phyloP scores from a whole-genome alignment of 2,113 vertebrate genomes.

The Talpa occidentalis region DNA sequence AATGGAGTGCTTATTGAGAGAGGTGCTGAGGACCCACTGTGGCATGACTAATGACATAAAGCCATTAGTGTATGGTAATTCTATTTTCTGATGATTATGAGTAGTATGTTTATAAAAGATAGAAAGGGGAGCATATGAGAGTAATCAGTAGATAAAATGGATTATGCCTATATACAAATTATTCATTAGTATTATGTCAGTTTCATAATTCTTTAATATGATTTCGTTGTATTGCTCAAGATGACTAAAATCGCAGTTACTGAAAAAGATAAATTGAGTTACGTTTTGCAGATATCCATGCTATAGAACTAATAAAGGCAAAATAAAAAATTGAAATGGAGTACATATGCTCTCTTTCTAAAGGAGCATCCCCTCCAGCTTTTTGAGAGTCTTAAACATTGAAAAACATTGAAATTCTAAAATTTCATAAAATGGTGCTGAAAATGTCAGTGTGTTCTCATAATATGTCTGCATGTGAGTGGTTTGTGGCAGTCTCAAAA shows the following conservation, averaged over 20 bases:
- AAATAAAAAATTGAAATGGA: background rate
- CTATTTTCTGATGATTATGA: background rate
- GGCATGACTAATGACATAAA: background rate
- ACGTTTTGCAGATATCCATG: background rate
- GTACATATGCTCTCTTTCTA: background rate
- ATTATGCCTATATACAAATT: background rate
- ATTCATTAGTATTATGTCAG: constrained; percentile 14
- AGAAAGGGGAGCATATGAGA: background rate
- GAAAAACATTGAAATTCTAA: background rate
- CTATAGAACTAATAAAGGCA: background rate
- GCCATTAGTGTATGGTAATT: background rate
- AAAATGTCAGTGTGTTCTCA: background rate
- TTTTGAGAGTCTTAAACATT: background rate
- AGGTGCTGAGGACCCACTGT: background rate
- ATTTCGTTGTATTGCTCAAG: background rate
- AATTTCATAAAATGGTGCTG: background rate
- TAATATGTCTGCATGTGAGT: background rate
- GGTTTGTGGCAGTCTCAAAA: background rate
- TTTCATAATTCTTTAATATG: constrained; percentile 15
- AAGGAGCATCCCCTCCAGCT: background rate
- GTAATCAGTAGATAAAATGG: background rate
- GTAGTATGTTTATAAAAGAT: background rate
- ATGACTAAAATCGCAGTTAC: background rate
- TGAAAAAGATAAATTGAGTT: background rate
- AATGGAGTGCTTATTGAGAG: background rate